A percentile compares a stretch with the other conserved stretches of the same genome.
phyloP scores from a whole-genome alignment of 1,140 invertebrate genomes.

The Trachymyrmex cornetzi region DNA sequence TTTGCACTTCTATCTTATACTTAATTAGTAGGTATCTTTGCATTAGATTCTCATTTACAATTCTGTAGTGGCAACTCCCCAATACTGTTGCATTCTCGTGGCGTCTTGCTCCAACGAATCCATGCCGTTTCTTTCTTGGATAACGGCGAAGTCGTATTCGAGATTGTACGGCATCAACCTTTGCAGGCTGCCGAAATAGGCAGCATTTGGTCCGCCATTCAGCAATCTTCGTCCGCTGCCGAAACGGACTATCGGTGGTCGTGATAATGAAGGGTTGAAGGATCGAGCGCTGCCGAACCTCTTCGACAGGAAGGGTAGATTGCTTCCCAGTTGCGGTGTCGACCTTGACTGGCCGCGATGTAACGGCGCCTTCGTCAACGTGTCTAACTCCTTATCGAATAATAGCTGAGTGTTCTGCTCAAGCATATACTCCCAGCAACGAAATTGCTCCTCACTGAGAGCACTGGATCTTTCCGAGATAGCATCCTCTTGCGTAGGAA shows the following conservation, averaged over 20 bases:
- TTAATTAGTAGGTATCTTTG: background rate
- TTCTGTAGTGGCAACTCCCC: constrained; percentile 95
- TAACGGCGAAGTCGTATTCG: constrained; percentile 94
- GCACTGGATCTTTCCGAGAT: constrained; percentile 87
- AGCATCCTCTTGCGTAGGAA: constrained; percentile 86
- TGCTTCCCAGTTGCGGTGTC: constrained; percentile 82
- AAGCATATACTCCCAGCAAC: constrained; percentile 97
- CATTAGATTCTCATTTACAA: constrained; percentile 83
- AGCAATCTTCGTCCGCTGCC: constrained; percentile 86
- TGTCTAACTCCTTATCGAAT: constrained; percentile 95
- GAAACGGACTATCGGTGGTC: constrained; percentile 82
- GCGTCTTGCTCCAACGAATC: constrained; percentile 92
- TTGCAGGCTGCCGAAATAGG: constrained; percentile 94
- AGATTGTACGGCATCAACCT: constrained; percentile 94
- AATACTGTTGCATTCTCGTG: constrained; percentile 94
- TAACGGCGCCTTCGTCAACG: constrained; percentile 89
- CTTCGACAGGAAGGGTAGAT: constrained; percentile 89
- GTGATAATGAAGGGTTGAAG: constrained; percentile 88
- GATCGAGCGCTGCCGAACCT: constrained; percentile 93
- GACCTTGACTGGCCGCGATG: constrained; percentile 85
- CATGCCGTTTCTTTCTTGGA: constrained; percentile 90
- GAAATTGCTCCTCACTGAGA: constrained; percentile 94
- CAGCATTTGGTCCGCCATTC: constrained; percentile 92
- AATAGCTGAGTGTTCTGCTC: constrained; percentile 96
- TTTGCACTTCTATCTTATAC: background rate